These are phyloP conservation scores for Psix sp. DNA, from an alignment of 1,140 invertebrate genomes.

Conservation along the genomic window DNA sequence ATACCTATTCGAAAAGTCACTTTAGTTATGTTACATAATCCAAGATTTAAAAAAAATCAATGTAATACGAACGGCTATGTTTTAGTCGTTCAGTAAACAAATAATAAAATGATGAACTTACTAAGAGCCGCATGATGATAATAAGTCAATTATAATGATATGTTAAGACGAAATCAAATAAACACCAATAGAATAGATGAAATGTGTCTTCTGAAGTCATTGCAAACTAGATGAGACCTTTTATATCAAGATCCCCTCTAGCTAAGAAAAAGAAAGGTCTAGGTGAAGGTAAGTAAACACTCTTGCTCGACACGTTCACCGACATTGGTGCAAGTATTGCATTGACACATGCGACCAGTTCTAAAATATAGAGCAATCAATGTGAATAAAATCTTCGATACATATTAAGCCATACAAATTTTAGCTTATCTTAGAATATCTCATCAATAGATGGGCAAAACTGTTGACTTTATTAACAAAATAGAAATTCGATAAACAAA, in stretches of 20 bases:
- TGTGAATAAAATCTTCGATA: too few relatives aligned
- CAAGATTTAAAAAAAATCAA: too few relatives aligned
- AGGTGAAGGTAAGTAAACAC: constrained; percentile 76
- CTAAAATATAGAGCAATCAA: constrained; percentile 57
- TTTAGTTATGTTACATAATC: too few relatives aligned
- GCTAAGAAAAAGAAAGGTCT: constrained; percentile 75
- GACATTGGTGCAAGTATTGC: constrained; percentile 49
- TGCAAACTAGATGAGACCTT: constrained; percentile 73
- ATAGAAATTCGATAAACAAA: too few relatives aligned
- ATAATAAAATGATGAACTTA: too few relatives aligned
- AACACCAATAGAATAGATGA: constrained; percentile 64
- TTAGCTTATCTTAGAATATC: too few relatives aligned
- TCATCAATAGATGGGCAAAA: too few relatives aligned
- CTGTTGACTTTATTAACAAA: too few relatives aligned
- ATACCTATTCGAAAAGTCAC: constrained; percentile 58
- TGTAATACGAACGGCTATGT: too few relatives aligned
- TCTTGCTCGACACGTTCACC: constrained; percentile 59
- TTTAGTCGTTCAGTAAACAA: too few relatives aligned
- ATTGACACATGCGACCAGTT: constrained; percentile 52
- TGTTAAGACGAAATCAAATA: constrained; percentile 38
- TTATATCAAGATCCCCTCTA: constrained; percentile 76
- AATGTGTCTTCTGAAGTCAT: constrained; percentile 71
- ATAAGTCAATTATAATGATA: constrained; percentile 31
- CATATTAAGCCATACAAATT: too few relatives aligned
- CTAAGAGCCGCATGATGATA: constrained; percentile 67